A percentile compares a stretch with the other conserved stretches of the same genome.
Conservation (phyloP, 2,113 vertebrate genomes). For the Butorides virescens region DNA sequence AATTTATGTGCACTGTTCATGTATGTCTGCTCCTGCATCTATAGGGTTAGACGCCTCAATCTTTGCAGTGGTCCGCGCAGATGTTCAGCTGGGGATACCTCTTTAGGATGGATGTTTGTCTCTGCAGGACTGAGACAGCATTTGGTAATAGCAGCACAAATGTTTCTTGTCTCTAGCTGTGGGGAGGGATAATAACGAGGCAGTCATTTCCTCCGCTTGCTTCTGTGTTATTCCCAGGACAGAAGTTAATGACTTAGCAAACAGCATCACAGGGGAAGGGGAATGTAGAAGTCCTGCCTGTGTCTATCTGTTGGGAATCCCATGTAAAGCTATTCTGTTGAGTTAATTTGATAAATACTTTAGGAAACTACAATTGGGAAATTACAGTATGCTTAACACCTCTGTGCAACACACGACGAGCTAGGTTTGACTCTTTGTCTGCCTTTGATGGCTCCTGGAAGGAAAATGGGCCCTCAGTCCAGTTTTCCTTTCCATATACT, state of each 20-base stretch:
- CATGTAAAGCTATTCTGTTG: not conserved
- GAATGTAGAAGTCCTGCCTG: not conserved
- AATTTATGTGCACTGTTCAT: not conserved
- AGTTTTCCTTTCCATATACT: not conserved
- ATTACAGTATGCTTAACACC: not conserved
- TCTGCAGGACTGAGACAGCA: not conserved
- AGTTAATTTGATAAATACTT: not conserved
- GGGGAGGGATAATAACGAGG: not conserved
- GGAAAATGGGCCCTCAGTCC: not conserved
- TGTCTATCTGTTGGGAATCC: not conserved
- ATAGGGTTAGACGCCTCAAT: not conserved
- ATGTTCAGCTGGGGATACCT: accelerated
- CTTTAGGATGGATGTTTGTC: not conserved
- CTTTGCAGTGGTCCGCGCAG: not conserved
- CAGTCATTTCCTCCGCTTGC: not conserved
- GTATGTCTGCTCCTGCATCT: accelerated
- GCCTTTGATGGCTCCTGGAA: not conserved
- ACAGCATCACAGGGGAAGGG: not conserved
- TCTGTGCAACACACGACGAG: accelerated
- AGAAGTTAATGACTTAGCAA: not conserved
- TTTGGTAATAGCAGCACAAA: not conserved
- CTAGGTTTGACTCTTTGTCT: not conserved
- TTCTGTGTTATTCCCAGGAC: not conserved
- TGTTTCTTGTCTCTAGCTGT: not conserved
- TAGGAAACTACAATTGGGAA: not conserved